These are phyloP conservation scores for Pagetopsis macropterus DNA, from an alignment of 2,797 vertebrate species.

Conservation along the genomic window DNA sequence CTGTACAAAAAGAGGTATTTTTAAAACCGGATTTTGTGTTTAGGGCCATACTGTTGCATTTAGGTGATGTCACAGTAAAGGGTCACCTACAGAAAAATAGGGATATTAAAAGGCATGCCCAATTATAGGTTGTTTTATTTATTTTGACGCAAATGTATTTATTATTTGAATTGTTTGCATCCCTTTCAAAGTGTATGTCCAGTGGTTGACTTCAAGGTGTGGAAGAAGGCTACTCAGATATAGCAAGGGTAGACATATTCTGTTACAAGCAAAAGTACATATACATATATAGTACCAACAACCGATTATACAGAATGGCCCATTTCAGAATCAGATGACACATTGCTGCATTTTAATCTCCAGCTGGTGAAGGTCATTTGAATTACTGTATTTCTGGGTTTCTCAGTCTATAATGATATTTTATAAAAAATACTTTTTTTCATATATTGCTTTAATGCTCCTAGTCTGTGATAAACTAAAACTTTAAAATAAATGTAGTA, in stretches of 20 bases:
- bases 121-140: not conserved
- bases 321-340: no score
- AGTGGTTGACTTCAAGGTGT: not conserved
- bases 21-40: not conserved
- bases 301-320: no score
- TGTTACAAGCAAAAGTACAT: no score
- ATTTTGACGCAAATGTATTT: not conserved
- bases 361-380: no score
- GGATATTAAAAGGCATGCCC: no score
- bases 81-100: fast-evolving
- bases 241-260: no score
- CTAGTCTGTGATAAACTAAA: not conserved
- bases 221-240: not conserved
- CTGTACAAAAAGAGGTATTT: not conserved
- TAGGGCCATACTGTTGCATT: conserved; percentile 2
- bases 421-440: no score
- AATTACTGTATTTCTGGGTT: no score
- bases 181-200: not conserved
- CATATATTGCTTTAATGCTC: not conserved
- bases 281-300: no score
- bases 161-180: not conserved
- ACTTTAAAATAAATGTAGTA: not conserved
- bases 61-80: conserved; percentile 9
- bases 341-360: no score
- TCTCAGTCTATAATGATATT: no score